Conservation (phyloP, 2,888 invertebrate species). For the Dasypogon diadema region DNA sequence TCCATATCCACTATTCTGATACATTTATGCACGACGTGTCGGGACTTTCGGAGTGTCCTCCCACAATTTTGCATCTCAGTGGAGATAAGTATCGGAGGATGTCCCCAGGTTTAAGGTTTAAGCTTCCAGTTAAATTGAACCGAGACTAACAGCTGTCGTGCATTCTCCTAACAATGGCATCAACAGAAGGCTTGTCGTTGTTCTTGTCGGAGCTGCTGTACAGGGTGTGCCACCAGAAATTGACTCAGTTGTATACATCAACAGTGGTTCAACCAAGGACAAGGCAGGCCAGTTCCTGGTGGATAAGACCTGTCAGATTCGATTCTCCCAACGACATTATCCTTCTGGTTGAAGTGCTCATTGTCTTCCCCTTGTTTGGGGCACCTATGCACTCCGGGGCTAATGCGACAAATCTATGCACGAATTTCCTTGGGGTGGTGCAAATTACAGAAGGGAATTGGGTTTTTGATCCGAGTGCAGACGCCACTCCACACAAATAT, state of each 20-base stretch:
- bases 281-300: slow-evolving; percentile 1
- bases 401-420: not conserved
- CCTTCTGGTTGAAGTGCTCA: not conserved
- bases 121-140: slow-evolving; percentile 32
- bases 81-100: not conserved
- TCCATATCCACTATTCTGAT: not conserved
- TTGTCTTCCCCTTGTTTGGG: not conserved
- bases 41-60: not conserved
- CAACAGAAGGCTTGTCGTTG: not conserved
- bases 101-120: not conserved
- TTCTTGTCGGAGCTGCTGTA: not conserved
- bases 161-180: slow-evolving; percentile 13
- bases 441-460: not conserved
- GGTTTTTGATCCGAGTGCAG: not conserved
- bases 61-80: not conserved
- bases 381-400: not conserved
- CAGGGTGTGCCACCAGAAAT: not conserved
- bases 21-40: not conserved
- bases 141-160: slow-evolving; percentile 35
- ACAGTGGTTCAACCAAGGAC: slow-evolving; percentile 3
- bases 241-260: slow-evolving; percentile 12
- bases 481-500: not conserved
- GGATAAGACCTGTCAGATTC: slow-evolving; percentile 5
- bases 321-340: slow-evolving; percentile 5
- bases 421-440: not conserved